A percentile compares a stretch with the other conserved stretches of the same genome.
Conservation (phyloP, 2,888 invertebrate species). For the Eutolmus rufibarbis region DNA sequence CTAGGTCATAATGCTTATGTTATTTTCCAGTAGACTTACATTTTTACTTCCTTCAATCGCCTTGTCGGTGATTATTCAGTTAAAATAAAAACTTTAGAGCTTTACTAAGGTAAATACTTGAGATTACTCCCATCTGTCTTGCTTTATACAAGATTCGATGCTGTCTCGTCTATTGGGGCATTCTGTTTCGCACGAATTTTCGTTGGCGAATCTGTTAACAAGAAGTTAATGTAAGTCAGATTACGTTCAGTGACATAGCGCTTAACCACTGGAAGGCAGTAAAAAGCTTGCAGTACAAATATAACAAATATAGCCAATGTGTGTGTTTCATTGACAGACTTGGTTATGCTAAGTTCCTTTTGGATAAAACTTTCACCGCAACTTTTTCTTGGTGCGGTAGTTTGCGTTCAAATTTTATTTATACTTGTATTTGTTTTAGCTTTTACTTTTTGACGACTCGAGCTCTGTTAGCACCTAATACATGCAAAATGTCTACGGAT, state of each 20-base stretch:
- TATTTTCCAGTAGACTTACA: background rate
- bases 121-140: background rate
- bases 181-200: background rate
- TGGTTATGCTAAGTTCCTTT: background rate
- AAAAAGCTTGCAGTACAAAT: background rate
- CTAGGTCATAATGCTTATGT: background rate
- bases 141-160: background rate
- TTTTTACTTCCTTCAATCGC: background rate
- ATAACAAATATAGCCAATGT: background rate
- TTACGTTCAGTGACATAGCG: background rate
- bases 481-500: background rate
- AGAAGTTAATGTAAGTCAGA: background rate
- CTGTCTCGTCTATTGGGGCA: background rate
- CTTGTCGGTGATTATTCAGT: background rate
- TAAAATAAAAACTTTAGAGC: background rate
- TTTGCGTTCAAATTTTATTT: background rate
- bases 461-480: background rate
- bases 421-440: background rate
- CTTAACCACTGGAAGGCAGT: background rate
- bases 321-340: background rate
- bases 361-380: slow-evolving; percentile 26
- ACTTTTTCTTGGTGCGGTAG: background rate
- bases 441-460: background rate
- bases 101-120: no score
- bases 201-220: background rate